Evolutionary conservation across 1,140 invertebrate genomes (phyloP), one percentile per base, ranked within the genome.

Genomic region (Lepidotrigona ventralis): DNA sequence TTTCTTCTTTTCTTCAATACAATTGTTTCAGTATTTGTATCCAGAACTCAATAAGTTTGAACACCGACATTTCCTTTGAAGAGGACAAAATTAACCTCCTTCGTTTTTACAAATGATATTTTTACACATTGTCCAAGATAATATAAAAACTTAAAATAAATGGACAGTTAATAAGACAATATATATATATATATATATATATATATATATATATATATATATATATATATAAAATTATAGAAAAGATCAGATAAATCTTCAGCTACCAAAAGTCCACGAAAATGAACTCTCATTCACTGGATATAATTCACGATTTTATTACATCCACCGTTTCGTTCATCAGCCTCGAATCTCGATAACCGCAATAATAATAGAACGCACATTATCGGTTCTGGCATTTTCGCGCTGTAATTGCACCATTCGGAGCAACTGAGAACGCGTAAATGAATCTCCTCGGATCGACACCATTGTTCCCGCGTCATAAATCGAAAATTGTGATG

Each of bases 401-500:
- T 76, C 73, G 39, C 17, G 33, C 9, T 46, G 51, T 76, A 76
- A 76, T 60, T 76, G 54, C 33, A 12, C 58, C 56, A 26, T 76
- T 63, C 17, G 56, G 73, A n/a, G 73, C 56, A 63, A 63, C 73
- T 63, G 33, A 63, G 56, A 76, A 19, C 56, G 15, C 73, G 73
- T 76, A 64, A 76, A 76, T 51, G 73, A 60, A 64, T 23, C 72
- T 74, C 54, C 11, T 29, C 19, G 72, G 54, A 23, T 74, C 19
- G 29, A 8, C 39, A 58, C 54, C 29, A 58, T 74, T n/a, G 72
- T 58, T 54, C 26, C 54, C 56, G 58, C 21, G 58, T 64, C 73
- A 39, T 76, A 76, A 73, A 76, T 76, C 73, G 73, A 46, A 46
- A 76, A 63, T 58, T 58, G 39, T 63, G 56, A 76, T 76, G 63